These are phyloP conservation scores for Meleagris gallopavo DNA, from an alignment of 2,113 vertebrate genomes.

Conservation along the genomic window DNA sequence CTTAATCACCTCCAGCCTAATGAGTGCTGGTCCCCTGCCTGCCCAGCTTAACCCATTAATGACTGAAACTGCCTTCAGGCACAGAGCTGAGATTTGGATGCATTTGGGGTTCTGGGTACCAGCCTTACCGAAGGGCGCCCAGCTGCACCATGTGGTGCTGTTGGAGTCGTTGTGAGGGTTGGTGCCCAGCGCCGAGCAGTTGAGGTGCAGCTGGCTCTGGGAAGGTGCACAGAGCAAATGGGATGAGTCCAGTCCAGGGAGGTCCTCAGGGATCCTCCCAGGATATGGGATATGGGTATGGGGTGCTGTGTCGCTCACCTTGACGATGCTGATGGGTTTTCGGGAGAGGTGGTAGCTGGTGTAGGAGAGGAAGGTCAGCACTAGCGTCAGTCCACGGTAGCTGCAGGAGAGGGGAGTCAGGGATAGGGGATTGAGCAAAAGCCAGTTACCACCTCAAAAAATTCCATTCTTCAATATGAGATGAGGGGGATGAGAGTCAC, in stretches of 20 bases:
- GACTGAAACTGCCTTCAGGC: background rate
- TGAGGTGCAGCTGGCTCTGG: constrained; percentile 93
- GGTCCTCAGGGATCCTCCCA: background rate
- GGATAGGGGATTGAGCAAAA: background rate
- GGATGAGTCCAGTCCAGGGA: background rate
- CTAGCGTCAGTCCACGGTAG: constrained; percentile 88
- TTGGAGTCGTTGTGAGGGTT: constrained; percentile 79
- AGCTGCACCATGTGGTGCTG: constrained; percentile 91
- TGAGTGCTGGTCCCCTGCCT: background rate
- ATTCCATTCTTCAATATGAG: no score
- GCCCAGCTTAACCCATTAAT: background rate
- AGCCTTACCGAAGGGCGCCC: constrained; percentile 92
- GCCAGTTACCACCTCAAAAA: rapidly evolving
- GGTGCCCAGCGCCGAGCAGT: constrained; percentile 81
- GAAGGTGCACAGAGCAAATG: background rate
- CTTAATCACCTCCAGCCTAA: constrained; percentile 47
- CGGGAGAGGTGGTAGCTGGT: constrained; percentile 94
- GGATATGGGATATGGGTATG: rapidly evolving
- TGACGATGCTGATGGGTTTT: constrained; percentile 97
- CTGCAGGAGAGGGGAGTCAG: constrained; percentile 65
- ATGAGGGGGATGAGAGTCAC: background rate
- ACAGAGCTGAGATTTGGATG: background rate
- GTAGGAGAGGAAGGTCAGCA: constrained; percentile 94
- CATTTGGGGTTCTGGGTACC: background rate
- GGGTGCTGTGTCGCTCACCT: constrained; percentile 77